phyloP scores from a whole-genome alignment of 2,113 vertebrate species.

The Cyprinodon tularosa region DNA sequence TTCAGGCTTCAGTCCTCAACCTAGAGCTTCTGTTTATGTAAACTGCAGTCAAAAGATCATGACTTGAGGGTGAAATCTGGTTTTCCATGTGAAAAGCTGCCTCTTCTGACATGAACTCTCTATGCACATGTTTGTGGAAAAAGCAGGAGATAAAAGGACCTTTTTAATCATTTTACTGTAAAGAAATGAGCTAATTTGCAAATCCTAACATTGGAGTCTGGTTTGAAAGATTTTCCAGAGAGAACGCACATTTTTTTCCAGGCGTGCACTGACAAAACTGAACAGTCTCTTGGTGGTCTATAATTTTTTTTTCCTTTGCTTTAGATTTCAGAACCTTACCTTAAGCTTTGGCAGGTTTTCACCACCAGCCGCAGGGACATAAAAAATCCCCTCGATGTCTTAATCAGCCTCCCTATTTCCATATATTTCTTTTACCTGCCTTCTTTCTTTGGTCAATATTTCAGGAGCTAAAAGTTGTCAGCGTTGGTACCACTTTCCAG shows the following conservation, averaged over 20 bases:
- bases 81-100: slow-evolving; percentile 31
- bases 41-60: not conserved
- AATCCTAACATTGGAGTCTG: slow-evolving; percentile 47
- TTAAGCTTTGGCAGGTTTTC: slow-evolving; percentile 22
- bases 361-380: not conserved
- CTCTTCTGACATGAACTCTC: slow-evolving; percentile 33
- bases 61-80: slow-evolving; percentile 6
- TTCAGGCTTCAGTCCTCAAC: slow-evolving; percentile 10
- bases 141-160: slow-evolving; percentile 44
- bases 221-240: slow-evolving; percentile 67
- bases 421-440: slow-evolving; percentile 2
- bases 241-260: slow-evolving; percentile 70
- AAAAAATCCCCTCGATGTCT: not conserved
- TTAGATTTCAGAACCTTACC: slow-evolving; percentile 52
- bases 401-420: not conserved
- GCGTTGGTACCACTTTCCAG: slow-evolving; percentile 16
- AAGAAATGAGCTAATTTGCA: slow-evolving; percentile 63
- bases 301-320: slow-evolving; percentile 13
- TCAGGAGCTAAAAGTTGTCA: slow-evolving; percentile 42
- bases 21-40: slow-evolving; percentile 13
- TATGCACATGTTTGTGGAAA: not conserved
- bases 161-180: slow-evolving; percentile 66
- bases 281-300: slow-evolving; percentile 31
- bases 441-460: slow-evolving; percentile 5
- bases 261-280: slow-evolving; percentile 65